phyloP scores from a whole-genome alignment of 2,113 vertebrate species.

The Osmerus eperlanus region DNA sequence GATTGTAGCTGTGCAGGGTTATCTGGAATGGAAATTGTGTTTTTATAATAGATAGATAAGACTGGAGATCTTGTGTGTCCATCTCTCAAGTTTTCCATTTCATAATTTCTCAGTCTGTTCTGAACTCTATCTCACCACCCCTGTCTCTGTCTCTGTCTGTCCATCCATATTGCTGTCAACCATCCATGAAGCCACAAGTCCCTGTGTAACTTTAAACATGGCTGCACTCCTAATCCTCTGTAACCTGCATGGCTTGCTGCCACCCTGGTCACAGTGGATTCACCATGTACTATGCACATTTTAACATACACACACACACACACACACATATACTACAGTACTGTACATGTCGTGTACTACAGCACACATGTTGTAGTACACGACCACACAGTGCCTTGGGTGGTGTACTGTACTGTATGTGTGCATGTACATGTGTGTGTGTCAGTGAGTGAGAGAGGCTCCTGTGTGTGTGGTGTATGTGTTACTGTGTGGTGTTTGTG shows the following conservation, averaged over 20 bases:
- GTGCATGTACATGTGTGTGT: conserved; percentile 6
- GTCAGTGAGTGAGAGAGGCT: neutral
- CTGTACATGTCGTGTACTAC: too few species aligned
- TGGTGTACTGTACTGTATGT: neutral
- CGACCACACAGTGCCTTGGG: too few species aligned
- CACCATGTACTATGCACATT: neutral
- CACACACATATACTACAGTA: conserved; percentile 3
- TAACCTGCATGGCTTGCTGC: conserved; percentile 23
- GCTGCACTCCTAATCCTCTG: conserved; percentile 37
- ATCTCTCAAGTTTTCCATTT: too few species aligned
- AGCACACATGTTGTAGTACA: conserved; percentile 10
- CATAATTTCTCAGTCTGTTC: neutral
- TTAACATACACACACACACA: conserved; percentile 7
- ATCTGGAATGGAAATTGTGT: neutral
- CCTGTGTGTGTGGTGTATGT: conserved; percentile 7
- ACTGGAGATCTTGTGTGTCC: too few species aligned
- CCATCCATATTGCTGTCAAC: conserved; percentile 9
- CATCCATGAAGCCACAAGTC: conserved; percentile 38
- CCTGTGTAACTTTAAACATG: conserved; percentile 38
- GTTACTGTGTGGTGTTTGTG: neutral
- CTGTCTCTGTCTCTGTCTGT: conserved; percentile 10
- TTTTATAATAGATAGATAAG: too few species aligned
- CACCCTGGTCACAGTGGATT: conserved; percentile 39
- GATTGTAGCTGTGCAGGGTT: neutral
- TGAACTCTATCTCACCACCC: neutral